These are phyloP conservation scores for Lophotriccus pileatus DNA, from an alignment of 2,797 vertebrate genomes.

Conservation along the genomic window DNA sequence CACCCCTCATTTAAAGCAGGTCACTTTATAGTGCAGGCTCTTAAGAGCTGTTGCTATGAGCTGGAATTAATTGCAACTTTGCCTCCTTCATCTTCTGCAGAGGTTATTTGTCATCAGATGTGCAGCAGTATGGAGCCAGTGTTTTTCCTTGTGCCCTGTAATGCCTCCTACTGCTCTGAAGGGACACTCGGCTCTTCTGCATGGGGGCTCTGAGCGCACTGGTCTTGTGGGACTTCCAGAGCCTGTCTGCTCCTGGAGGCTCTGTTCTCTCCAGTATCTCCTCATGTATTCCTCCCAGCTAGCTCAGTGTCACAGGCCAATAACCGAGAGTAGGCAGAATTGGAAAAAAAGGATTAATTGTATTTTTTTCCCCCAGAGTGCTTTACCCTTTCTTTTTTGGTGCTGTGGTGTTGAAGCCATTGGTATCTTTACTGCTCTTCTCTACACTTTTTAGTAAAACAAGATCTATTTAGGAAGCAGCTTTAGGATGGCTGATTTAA, in stretches of 20 bases:
- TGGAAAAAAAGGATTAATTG: not conserved
- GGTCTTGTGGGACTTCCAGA: no score
- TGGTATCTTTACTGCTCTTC: constrained; percentile 3
- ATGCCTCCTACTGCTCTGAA: not conserved
- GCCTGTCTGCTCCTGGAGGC: not conserved
- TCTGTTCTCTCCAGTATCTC: not conserved
- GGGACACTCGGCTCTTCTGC: not conserved
- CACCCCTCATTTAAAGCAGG: not conserved
- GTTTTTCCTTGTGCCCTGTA: not conserved
- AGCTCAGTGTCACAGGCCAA: not conserved
- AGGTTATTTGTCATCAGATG: constrained; percentile 1
- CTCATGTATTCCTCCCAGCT: not conserved
- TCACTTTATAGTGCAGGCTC: not conserved
- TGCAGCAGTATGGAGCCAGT: not conserved
- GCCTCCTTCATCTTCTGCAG: not conserved
- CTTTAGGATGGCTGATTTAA: not conserved
- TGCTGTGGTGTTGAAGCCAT: not conserved
- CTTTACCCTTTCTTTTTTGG: not conserved
- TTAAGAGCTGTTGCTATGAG: not conserved
- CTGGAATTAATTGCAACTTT: not conserved
- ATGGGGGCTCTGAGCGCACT: not conserved
- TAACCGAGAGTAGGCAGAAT: not conserved
- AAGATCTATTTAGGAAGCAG: constrained; percentile 13
- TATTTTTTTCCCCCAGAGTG: not conserved
- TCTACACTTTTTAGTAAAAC: not conserved